A percentile compares a stretch with the other conserved stretches of the same genome.
Conservation (phyloP, 2,888 invertebrate genomes). For the Harpagoxenus sublaevis region DNA sequence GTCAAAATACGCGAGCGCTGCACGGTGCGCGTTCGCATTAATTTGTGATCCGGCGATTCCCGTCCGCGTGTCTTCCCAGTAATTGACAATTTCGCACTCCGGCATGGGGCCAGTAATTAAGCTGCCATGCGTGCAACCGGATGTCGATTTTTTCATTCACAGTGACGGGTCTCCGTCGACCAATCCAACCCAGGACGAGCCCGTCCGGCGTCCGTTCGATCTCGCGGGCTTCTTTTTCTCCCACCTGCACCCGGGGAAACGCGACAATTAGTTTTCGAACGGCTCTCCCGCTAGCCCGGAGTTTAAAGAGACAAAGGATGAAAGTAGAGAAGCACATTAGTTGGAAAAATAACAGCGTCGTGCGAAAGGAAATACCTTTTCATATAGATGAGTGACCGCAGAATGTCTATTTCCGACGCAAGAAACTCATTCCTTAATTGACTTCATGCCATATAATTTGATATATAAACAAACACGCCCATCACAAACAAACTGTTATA, state of each 20-base stretch:
- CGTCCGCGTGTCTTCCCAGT: slow-evolving; percentile 56
- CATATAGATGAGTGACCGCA: neutral
- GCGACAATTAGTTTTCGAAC: slow-evolving; percentile 58
- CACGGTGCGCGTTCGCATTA: slow-evolving; percentile 50
- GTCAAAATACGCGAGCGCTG: slow-evolving; percentile 30
- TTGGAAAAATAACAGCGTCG: slow-evolving; percentile 5
- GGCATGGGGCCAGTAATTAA: slow-evolving; percentile 78
- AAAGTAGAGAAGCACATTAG: slow-evolving; percentile 2
- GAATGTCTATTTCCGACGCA: neutral
- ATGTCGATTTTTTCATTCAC: slow-evolving; percentile 52
- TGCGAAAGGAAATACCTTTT: neutral
- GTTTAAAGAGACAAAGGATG: slow-evolving; percentile 34
- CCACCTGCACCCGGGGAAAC: slow-evolving; percentile 16
- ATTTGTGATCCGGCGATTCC: slow-evolving; percentile 54
- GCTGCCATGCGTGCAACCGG: slow-evolving; percentile 70
- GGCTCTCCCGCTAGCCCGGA: slow-evolving; percentile 8
- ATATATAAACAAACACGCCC: neutral
- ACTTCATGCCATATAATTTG: neutral
- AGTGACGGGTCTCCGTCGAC: slow-evolving; percentile 39
- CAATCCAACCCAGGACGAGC: slow-evolving; percentile 23
- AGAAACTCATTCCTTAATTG: neutral
- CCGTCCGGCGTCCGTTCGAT: slow-evolving; percentile 18
- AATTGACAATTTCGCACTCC: slow-evolving; percentile 81
- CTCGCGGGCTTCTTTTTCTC: slow-evolving; percentile 20
- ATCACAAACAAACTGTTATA: too few species aligned